Conservation (phyloP, 2,797 vertebrate species). For the Diplodus puntazzo region DNA sequence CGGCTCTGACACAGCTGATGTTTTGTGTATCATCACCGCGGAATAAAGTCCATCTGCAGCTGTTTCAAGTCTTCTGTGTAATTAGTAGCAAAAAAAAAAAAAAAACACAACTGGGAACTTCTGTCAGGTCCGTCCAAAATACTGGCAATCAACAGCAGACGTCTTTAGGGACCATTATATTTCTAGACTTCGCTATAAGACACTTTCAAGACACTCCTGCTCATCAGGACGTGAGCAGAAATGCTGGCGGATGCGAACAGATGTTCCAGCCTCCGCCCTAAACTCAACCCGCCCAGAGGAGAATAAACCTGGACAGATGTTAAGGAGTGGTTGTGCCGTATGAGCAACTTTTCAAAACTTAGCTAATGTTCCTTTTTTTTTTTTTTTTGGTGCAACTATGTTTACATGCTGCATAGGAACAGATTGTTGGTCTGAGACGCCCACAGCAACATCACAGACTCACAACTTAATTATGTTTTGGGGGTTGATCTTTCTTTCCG, state of each 20-base stretch:
- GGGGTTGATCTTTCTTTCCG: not conserved
- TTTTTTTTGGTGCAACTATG: not conserved
- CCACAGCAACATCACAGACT: slow-evolving; percentile 3
- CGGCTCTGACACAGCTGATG: not conserved
- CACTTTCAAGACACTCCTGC: not conserved
- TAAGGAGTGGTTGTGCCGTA: not conserved
- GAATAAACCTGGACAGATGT: not conserved
- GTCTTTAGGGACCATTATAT: not conserved
- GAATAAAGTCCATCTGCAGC: not conserved
- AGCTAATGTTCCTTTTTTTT: not conserved
- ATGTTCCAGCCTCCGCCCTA: slow-evolving; percentile 9
- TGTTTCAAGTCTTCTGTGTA: not conserved
- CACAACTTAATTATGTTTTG: not conserved
- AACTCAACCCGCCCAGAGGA: not conserved
- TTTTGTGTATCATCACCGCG: not conserved
- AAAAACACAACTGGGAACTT: not conserved
- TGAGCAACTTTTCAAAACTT: not conserved
- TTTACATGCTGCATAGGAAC: too few species aligned
- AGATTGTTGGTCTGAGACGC: not conserved
- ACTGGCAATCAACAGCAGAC: not conserved
- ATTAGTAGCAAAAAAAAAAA: not conserved
- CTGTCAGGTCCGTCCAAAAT: not conserved
- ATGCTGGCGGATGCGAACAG: slow-evolving; percentile 13
- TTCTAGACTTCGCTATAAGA: not conserved
- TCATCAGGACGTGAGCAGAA: not conserved